Conservation (phyloP, 2,113 vertebrate genomes). For the Rhinoderma darwinii region DNA sequence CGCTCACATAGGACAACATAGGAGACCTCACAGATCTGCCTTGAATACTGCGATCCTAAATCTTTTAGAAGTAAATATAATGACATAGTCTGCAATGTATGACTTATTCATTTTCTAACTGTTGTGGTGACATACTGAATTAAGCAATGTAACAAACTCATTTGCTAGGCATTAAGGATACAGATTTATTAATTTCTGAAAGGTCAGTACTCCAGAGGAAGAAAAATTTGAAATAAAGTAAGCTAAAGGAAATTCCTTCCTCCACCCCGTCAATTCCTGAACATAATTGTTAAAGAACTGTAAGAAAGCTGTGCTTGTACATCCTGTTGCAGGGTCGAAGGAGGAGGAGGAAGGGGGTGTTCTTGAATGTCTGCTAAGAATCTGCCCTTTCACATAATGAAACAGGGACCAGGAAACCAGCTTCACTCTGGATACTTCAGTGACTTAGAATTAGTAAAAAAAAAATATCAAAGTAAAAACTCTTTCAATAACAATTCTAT, state of each 20-base stretch:
- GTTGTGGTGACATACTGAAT: background rate
- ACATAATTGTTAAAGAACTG: slow-evolving; percentile 57
- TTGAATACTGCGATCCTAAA: no score
- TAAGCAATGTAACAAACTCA: background rate
- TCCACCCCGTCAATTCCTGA: slow-evolving; percentile 60
- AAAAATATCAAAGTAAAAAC: background rate
- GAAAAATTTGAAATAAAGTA: slow-evolving; percentile 22
- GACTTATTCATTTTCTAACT: background rate
- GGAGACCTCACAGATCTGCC: no score
- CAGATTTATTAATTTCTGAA: background rate
- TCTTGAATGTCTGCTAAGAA: slow-evolving; percentile 34
- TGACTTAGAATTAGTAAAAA: background rate
- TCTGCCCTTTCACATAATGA: slow-evolving; percentile 49
- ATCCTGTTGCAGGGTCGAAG: slow-evolving; percentile 50
- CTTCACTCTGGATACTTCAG: slow-evolving; percentile 6
- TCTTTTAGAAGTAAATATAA: background rate
- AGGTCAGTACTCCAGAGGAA: background rate
- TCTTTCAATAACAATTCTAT: background rate
- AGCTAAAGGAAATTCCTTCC: slow-evolving; percentile 58
- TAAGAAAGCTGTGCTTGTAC: slow-evolving; percentile 54
- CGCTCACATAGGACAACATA: no score
- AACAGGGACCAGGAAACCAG: background rate
- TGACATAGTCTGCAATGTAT: background rate
- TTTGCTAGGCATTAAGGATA: background rate
- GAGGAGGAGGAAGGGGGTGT: slow-evolving; percentile 24